Conservation (phyloP, 2,113 vertebrate species). For the Hydrolagus affinis region DNA sequence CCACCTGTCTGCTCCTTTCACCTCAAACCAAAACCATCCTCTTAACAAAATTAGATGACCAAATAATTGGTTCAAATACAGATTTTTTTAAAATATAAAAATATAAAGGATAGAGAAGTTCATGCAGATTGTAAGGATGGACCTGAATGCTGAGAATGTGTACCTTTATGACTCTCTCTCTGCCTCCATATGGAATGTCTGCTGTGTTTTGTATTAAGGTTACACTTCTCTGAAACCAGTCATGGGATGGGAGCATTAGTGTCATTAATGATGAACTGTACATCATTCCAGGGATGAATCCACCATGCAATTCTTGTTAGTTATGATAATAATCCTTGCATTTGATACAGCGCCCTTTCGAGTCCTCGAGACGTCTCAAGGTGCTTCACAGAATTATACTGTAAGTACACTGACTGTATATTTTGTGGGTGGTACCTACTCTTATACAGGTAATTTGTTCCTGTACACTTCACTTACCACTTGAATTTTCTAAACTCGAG, state of each 20-base stretch:
- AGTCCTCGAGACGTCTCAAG: too few species aligned
- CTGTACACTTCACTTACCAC: neutral
- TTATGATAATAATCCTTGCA: too few species aligned
- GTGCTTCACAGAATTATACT: too few species aligned
- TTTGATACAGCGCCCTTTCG: too few species aligned
- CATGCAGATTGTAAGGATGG: slow-evolving; percentile 24
- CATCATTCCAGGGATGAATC: slow-evolving; percentile 25
- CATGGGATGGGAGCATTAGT: slow-evolving; percentile 25
- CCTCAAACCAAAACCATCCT: neutral
- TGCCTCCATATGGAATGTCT: slow-evolving; percentile 25
- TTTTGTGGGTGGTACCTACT: too few species aligned
- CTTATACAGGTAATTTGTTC: neutral
- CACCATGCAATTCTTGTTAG: neutral
- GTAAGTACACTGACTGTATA: too few species aligned
- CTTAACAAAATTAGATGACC: slow-evolving; percentile 23
- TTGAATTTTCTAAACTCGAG: too few species aligned
- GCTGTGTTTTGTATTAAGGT: slow-evolving; percentile 31
- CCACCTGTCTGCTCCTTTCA: too few species aligned
- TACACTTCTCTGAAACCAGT: slow-evolving; percentile 32
- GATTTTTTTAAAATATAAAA: neutral
- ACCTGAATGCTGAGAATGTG: slow-evolving; percentile 18
- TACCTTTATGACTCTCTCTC: slow-evolving; percentile 31
- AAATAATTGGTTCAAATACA: slow-evolving; percentile 25
- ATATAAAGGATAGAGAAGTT: slow-evolving; percentile 4
- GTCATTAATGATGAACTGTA: slow-evolving; percentile 16